A percentile compares a stretch with the other conserved stretches of the same genome.
phyloP scores from a whole-genome alignment of 2,888 invertebrate species.

The Monoplex corrugatus region DNA sequence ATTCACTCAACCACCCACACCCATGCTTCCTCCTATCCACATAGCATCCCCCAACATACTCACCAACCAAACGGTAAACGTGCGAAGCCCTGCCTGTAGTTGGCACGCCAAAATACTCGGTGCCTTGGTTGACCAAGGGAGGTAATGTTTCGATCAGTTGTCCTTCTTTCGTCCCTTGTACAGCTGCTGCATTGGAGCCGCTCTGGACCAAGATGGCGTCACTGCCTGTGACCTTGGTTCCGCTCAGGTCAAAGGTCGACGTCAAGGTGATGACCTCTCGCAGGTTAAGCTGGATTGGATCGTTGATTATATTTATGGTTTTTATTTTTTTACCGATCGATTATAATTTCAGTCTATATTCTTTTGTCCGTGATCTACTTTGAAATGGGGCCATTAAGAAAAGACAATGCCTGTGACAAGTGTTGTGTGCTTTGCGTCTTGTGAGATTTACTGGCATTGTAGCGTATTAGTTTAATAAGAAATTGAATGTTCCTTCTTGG shows the following conservation, averaged over 20 bases:
- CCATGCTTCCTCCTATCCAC: neutral
- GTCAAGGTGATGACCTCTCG: constrained; percentile 37
- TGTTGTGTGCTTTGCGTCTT: too few species aligned
- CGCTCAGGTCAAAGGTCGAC: constrained; percentile 45
- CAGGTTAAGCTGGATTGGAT: neutral
- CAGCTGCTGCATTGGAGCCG: constrained; percentile 19
- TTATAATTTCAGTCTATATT: too few species aligned
- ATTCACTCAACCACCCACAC: constrained; percentile 21
- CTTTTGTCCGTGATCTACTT: too few species aligned
- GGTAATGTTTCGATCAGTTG: constrained; percentile 40
- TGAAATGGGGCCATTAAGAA: too few species aligned
- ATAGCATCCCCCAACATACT: neutral
- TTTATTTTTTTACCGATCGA: too few species aligned
- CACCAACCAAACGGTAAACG: constrained; percentile 29
- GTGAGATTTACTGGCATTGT: too few species aligned
- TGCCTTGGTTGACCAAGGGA: constrained; percentile 36
- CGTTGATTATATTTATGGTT: too few species aligned
- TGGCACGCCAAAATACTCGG: constrained; percentile 15
- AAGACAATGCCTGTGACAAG: too few species aligned
- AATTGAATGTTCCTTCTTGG: too few species aligned
- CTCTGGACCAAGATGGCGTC: constrained; percentile 39
- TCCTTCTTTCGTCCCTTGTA: constrained; percentile 38
- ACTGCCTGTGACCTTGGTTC: neutral
- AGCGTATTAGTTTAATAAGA: too few species aligned
- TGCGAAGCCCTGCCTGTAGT: neutral